phyloP scores from a whole-genome alignment of 2,797 vertebrate species.

The Hydrolagus colliei region DNA sequence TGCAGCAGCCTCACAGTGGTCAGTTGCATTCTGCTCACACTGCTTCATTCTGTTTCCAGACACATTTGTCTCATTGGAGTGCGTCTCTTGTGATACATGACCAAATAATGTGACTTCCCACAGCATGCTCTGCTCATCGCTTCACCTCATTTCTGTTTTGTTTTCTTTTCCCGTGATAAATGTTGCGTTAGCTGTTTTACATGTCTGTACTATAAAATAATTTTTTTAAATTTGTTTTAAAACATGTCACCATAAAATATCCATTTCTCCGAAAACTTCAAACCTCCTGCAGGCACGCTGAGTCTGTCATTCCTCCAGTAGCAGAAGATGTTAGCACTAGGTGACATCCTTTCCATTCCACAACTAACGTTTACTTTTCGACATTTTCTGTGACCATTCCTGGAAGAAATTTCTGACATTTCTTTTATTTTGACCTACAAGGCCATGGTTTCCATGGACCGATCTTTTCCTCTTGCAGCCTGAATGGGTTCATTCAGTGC shows the following conservation, averaged over 20 bases:
- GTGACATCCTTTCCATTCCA: constrained; percentile 64
- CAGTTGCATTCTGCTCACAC: constrained; percentile 65
- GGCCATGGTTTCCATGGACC: constrained; percentile 68
- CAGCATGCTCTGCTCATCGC: constrained; percentile 61
- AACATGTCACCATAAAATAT: constrained; percentile 57
- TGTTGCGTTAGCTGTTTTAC: constrained; percentile 57
- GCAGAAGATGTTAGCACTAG: constrained; percentile 49
- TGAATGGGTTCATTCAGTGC: constrained; percentile 66
- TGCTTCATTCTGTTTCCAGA: constrained; percentile 59
- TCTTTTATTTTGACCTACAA: constrained; percentile 70
- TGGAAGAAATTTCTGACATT: constrained; percentile 75
- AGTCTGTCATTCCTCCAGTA: constrained; percentile 59
- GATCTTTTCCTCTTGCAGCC: constrained; percentile 57
- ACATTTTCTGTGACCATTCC: constrained; percentile 72
- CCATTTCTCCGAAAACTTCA: constrained; percentile 43
- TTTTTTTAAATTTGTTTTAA: constrained; percentile 46
- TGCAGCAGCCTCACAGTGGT: constrained; percentile 73
- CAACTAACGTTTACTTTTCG: constrained; percentile 69
- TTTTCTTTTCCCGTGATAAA: constrained; percentile 49
- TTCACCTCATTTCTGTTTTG: constrained; percentile 38
- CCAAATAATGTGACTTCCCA: constrained; percentile 57
- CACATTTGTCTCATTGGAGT: constrained; percentile 62
- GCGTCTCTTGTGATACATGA: constrained; percentile 60
- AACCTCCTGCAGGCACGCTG: constrained; percentile 54
- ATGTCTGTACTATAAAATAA: constrained; percentile 56